Conservation (phyloP, 2,113 vertebrate species). For the Polypterus senegalus region DNA sequence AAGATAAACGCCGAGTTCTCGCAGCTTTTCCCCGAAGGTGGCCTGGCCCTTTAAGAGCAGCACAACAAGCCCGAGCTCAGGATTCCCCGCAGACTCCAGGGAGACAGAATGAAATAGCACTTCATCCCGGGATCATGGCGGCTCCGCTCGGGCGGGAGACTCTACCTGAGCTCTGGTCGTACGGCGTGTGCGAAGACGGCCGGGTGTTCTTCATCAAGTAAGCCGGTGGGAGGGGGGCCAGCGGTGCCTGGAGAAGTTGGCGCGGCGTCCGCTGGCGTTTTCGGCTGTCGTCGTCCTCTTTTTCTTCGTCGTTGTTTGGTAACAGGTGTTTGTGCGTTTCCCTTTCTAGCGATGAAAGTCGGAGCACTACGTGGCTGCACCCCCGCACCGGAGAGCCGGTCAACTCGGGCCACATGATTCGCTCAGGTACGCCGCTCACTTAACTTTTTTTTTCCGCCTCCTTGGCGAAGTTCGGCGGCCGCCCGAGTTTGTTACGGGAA, state of each 20-base stretch:
- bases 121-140: slow-evolving; percentile 68
- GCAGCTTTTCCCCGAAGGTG: slow-evolving; percentile 20
- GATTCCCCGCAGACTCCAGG: slow-evolving; percentile 42
- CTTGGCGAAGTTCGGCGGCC: neutral
- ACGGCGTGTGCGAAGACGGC: slow-evolving; percentile 80
- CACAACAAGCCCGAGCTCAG: slow-evolving; percentile 27
- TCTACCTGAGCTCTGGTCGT: slow-evolving; percentile 85
- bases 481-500: neutral
- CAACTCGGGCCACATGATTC: slow-evolving; percentile 95
- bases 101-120: slow-evolving; percentile 30
- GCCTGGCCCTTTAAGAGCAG: slow-evolving; percentile 48
- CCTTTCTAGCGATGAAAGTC: slow-evolving; percentile 70
- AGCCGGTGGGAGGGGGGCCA: slow-evolving; percentile 22
- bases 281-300: neutral
- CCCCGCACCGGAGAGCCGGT: slow-evolving; percentile 85
- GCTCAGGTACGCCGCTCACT: slow-evolving; percentile 65
- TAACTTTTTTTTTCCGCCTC: neutral
- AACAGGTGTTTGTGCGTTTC: slow-evolving; percentile 58
- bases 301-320: slow-evolving; percentile 26
- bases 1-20: no score
- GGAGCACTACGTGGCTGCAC: slow-evolving; percentile 81
- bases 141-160: slow-evolving; percentile 73
- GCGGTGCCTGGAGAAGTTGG: neutral
- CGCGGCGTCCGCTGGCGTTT: neutral
- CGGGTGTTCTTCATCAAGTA: slow-evolving; percentile 90